Base-by-base conservation (phyloP, 1,140 invertebrate species). In the Bombus polaris region DNA sequence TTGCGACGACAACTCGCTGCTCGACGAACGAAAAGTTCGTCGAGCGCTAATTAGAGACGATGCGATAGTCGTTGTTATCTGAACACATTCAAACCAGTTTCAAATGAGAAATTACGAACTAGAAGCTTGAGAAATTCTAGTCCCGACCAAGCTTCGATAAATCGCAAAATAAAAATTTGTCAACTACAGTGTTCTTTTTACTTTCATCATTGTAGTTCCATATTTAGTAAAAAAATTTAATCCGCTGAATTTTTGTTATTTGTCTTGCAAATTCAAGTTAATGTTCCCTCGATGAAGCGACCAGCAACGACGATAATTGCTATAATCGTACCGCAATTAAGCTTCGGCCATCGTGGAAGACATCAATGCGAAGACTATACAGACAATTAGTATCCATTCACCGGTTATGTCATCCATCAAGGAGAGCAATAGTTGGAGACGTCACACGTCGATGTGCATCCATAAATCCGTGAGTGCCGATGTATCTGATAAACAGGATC, bases 341-440 rank as follows among this genome's bases (percentile, higher is more conserved):
- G 62, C 65, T n/a, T 66, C 77, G 25, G 44, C 28, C 44, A 32
- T 57, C 59, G 70, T 18, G 59, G 22, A 75, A 65, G 71, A 66
- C 37, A 35, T 75, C 72, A 68, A 81, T 81, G n/a, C 53, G 57
- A 73, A 75, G 84, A 81, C 71, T 74, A 85, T 81, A 44, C 78
- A 75, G 53, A 81, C 84, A 44, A 81, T 85, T 73, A 75, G 79
- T 85, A 85, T 85, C 79, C 44, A 68, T 42, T 35, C 62, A 1
- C 18, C 32, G 25, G 12, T 74, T 35, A 74, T 71, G 79, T 75
- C 62, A 81, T 85, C 79, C 79, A 81, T 85, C 79, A 85, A 70
- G 42, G 44, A 35, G n/a, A 68, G 74, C 84, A 85, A 85, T 81
- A 70, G 83, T 32, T 25, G 57, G 18, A 57, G 59, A 37, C 62